phyloP scores from a whole-genome alignment of 35 echinoderm and acorn worm genomes.

The Acanthaster planci region DNA sequence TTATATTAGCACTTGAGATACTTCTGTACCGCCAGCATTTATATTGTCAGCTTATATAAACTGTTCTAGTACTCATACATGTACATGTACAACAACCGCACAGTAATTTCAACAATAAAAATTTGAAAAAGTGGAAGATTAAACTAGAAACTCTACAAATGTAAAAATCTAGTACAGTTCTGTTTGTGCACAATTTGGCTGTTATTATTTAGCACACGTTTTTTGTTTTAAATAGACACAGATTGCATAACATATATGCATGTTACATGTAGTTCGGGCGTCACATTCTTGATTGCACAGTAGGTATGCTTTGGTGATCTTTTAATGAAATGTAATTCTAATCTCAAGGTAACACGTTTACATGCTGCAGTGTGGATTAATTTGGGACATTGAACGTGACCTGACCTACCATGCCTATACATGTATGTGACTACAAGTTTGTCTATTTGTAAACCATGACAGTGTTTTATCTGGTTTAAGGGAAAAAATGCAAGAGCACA shows the following conservation, averaged over 20 bases:
- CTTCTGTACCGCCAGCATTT: conserved; percentile 27
- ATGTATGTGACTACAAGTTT: too few species aligned
- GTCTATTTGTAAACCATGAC: too few species aligned
- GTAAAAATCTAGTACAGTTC: conserved; percentile 34
- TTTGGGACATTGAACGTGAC: too few species aligned
- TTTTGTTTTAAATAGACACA: conserved; percentile 11
- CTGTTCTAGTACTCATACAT: conserved; percentile 26
- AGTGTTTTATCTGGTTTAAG: too few species aligned
- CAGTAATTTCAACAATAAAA: conserved; percentile 34
- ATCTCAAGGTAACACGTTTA: too few species aligned
- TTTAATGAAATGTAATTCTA: too few species aligned
- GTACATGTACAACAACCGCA: conserved; percentile 19
- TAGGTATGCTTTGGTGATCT: background rate
- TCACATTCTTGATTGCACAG: conserved; percentile 20
- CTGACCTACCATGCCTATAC: too few species aligned
- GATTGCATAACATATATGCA: conserved; percentile 12
- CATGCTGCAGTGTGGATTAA: too few species aligned
- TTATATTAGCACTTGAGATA: conserved; percentile 30
- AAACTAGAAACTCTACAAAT: conserved; percentile 34
- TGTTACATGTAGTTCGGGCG: conserved; percentile 23
- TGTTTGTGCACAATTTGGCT: conserved; percentile 2
- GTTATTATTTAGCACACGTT: conserved; percentile 8
- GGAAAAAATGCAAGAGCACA: too few species aligned
- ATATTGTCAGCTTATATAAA: conserved; percentile 24
- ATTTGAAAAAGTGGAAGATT: conserved; percentile 32